These are phyloP conservation scores for Rhinatrema bivittatum DNA, from an alignment of 2,797 vertebrate species.

Conservation along the genomic window DNA sequence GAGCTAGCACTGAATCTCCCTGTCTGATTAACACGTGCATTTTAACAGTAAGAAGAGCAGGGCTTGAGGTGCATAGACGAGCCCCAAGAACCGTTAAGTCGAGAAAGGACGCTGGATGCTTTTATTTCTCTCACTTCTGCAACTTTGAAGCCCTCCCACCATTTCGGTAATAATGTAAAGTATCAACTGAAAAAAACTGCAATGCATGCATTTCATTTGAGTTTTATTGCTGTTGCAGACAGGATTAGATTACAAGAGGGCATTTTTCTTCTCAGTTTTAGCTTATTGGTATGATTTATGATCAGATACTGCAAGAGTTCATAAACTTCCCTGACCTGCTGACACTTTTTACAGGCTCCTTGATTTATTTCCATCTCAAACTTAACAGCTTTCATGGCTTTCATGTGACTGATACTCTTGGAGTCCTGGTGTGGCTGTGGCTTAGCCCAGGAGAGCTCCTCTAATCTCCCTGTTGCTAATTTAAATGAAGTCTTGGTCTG, in stretches of 20 bases:
- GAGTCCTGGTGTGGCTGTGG: conserved; percentile 61
- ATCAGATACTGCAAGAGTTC: conserved; percentile 73
- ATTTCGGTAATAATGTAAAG: conserved; percentile 71
- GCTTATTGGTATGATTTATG: conserved; percentile 79
- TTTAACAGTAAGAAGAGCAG: conserved; percentile 22
- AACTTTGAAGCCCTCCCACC: conserved; percentile 59
- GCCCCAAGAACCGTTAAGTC: too few species aligned
- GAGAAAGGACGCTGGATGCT: conserved; percentile 8
- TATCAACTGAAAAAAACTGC: conserved; percentile 65
- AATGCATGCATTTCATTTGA: conserved; percentile 71
- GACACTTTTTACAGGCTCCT: conserved; percentile 74
- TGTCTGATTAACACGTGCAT: conserved; percentile 6
- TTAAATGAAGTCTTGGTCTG: conserved; percentile 82
- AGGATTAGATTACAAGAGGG: conserved; percentile 74
- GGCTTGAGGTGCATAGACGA: too few species aligned
- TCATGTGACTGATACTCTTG: conserved; percentile 83
- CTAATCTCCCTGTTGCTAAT: conserved; percentile 80
- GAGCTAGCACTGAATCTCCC: too few species aligned
- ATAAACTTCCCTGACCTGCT: conserved; percentile 79
- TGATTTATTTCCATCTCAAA: conserved; percentile 75
- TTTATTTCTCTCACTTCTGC: conserved; percentile 56
- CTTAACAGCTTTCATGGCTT: conserved; percentile 78
- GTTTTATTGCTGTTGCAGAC: conserved; percentile 74
- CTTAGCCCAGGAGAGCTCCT: conserved; percentile 54
- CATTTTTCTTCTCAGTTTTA: conserved; percentile 70